A percentile compares a stretch with the other conserved stretches of the same genome.
Conservation (phyloP, 2,888 invertebrate species). For the Panopea generosa region DNA sequence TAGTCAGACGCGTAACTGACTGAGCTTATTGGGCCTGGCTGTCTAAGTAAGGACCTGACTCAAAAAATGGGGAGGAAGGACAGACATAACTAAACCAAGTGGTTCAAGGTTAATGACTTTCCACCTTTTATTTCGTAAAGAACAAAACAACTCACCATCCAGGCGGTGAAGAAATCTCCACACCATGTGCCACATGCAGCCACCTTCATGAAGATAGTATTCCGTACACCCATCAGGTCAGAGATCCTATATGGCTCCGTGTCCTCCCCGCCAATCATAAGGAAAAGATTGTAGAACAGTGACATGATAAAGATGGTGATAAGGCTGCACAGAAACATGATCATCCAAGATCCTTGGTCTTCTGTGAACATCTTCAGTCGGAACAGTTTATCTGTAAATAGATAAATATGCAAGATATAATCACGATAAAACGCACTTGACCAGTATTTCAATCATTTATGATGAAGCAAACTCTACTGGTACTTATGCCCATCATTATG, state of each 20-base stretch:
- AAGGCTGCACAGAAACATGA: constrained; percentile 86
- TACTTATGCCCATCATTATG: no score
- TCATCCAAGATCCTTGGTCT: constrained; percentile 87
- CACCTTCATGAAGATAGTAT: constrained; percentile 86
- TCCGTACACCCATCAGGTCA: constrained; percentile 85
- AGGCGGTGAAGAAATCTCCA: constrained; percentile 87
- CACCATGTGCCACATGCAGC: constrained; percentile 87
- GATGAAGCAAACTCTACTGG: no score
- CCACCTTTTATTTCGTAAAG: no score
- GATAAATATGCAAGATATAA: no score
- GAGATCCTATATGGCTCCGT: constrained; percentile 85
- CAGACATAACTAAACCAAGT: no score
- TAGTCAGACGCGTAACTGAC: no score
- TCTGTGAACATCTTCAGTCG: constrained; percentile 86
- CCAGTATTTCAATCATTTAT: no score
- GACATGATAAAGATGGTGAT: constrained; percentile 86
- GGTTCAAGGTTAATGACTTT: no score
- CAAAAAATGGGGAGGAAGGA: no score
- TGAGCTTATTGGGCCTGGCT: no score
- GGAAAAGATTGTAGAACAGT: constrained; percentile 86
- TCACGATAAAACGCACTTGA: no score
- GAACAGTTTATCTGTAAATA: constrained; percentile 82
- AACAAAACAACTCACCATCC: constrained; percentile 84
- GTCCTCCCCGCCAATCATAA: constrained; percentile 81
- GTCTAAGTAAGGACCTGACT: no score